Base-by-base conservation (phyloP, 2,888 invertebrate species). In the Agrochola circellaris region DNA sequence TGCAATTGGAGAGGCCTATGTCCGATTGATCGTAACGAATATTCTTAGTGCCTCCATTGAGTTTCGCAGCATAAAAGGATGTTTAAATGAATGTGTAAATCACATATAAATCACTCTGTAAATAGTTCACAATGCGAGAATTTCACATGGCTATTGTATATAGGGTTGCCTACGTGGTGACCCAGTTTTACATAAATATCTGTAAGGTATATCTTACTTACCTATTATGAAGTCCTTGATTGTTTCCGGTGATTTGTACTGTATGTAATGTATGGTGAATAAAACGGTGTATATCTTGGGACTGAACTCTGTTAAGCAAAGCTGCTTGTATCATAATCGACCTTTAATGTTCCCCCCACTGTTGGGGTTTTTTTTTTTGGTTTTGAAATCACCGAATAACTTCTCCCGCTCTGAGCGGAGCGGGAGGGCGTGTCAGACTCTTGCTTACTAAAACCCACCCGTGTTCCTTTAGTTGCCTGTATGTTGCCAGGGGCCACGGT, bases 101-200 rank as follows among this genome's bases (percentile, higher is more conserved):
- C 26, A 45, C 34, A 72, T 66, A 79, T 64, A 80, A 76, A 71
- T 68, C 17, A 42, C 26, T 42, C 77, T 9, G 64, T 61, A 81
- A 72, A 81, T 77, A 74, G 68, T 60, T 34, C 0, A 83, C 83
- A 83, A 83, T 54, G 56, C 23, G 6, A 38, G 11, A 13, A 13
- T 68, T 81, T 84, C 38, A 58, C 85, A 74, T 81, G 66, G 74
- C 81, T 65, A 74, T 84, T 84, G 83, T 42, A 13, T 0, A 9
- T 51, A 73, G 48, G 60, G 38, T 56, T 70, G 67, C 5, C 45
- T n/a, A 2, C 38, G 62, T 6, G 5, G 13, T 84, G 75, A 75
- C 79, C 79, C 58, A 74, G 30, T 69, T 83, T 34, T 1, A 30
- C 3, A 45, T 38, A 30, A 17, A 51, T 56, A 45, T n/a, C 23